Conservation (phyloP, 2,888 invertebrate species). For the Nomada fucata region DNA sequence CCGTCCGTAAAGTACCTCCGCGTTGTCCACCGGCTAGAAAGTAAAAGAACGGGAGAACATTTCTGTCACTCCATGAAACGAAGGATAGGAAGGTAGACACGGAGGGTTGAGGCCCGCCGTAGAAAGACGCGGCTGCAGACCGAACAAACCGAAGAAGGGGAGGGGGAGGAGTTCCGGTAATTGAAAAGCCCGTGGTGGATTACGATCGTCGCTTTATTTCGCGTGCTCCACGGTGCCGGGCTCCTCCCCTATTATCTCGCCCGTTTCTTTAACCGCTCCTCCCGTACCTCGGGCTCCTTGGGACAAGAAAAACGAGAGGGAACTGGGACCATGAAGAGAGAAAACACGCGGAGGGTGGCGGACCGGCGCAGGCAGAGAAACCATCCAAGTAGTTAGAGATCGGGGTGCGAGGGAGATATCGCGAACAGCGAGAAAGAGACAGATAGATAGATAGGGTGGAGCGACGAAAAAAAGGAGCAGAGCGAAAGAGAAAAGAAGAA, state of each 20-base stretch:
- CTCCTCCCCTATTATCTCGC: conserved; percentile 72
- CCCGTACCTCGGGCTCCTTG: conserved; percentile 30
- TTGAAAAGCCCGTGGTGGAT: conserved; percentile 79
- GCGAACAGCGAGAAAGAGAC: neutral
- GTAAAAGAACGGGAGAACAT: conserved; percentile 57
- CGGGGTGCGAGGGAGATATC: neutral
- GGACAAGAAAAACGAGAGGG: conserved; percentile 57
- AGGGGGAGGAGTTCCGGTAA: conserved; percentile 71
- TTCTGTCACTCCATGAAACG: conserved; percentile 64
- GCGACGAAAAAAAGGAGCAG: neutral
- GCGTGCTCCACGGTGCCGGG: conserved; percentile 62
- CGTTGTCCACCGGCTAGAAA: conserved; percentile 65
- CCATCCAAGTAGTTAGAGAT: conserved; percentile 9
- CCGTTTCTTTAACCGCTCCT: conserved; percentile 53
- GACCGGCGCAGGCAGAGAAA: conserved; percentile 20
- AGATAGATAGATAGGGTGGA: too few relatives aligned
- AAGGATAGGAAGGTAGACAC: conserved; percentile 15
- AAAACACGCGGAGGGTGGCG: neutral
- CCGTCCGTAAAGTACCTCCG: conserved; percentile 69
- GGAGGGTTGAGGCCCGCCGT: neutral
- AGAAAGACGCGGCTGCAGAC: conserved; percentile 15
- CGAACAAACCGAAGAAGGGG: conserved; percentile 45
- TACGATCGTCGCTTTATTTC: conserved; percentile 77
- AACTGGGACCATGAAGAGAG: neutral
- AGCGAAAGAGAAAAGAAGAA: conserved; percentile 25